phyloP scores from a whole-genome alignment of 2,888 invertebrate species.

The Leucophenga montana region DNA sequence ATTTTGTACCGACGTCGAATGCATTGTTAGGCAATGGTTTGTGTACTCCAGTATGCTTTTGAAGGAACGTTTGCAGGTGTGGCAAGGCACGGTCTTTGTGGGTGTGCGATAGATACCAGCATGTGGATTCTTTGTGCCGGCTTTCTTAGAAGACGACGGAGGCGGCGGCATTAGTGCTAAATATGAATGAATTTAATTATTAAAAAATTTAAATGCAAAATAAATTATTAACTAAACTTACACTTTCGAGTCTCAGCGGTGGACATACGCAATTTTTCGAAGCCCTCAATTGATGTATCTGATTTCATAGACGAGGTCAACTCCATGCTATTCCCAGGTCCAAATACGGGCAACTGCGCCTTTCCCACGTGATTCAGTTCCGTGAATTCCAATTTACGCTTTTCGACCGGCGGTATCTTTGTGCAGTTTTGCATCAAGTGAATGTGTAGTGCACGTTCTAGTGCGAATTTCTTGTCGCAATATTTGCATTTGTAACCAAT shows the following conservation, averaged over 20 bases:
- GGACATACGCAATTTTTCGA: background rate
- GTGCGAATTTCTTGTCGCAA: constrained; percentile 69
- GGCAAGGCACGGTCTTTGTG: constrained; percentile 65
- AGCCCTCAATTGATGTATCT: background rate
- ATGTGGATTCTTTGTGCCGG: constrained; percentile 61
- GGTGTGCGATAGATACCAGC: constrained; percentile 69
- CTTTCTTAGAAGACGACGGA: constrained; percentile 50
- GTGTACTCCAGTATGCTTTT: constrained; percentile 67
- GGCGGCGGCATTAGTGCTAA: too few species aligned
- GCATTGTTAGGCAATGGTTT: constrained; percentile 60
- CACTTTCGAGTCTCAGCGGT: background rate
- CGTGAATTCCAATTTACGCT: constrained; percentile 64
- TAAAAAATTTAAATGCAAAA: constrained; percentile 20
- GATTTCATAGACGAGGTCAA: background rate
- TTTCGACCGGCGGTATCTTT: constrained; percentile 68
- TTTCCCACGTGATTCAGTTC: constrained; percentile 65
- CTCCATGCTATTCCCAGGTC: background rate
- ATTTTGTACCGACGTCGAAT: constrained; percentile 54
- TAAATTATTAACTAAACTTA: background rate
- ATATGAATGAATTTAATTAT: too few species aligned
- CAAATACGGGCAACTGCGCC: constrained; percentile 55
- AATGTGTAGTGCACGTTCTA: constrained; percentile 64
- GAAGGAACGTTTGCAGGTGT: constrained; percentile 64
- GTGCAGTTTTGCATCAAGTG: constrained; percentile 68
- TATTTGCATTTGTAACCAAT: constrained; percentile 60